A percentile compares a stretch with the other conserved stretches of the same genome.
Evolutionary conservation across 1,140 invertebrate genomes (phyloP).

Genomic region (Panagrolaimus sp.): DNA sequence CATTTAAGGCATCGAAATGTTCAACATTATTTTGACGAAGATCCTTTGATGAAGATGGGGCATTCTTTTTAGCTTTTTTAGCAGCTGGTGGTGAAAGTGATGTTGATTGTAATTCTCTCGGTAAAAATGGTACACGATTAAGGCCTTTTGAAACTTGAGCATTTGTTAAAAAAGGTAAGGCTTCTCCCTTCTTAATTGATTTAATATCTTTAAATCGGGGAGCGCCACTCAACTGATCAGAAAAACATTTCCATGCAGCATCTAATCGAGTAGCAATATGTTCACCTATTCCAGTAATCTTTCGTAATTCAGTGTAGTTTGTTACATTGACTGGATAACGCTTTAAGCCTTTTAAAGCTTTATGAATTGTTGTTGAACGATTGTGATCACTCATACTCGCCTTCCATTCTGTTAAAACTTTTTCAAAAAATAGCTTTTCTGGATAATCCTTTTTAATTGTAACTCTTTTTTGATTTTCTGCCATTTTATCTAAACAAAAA

Average conservation of each 20-base stretch:
- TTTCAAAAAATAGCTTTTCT: conserved; percentile 46
- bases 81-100: too few species aligned
- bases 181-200: conserved; percentile 37
- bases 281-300: conserved; percentile 50
- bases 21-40: too few species aligned
- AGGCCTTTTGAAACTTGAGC: conserved; percentile 34
- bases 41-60: too few species aligned
- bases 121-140: conserved; percentile 36
- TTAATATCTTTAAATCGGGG: conserved; percentile 26
- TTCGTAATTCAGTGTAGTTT: conserved; percentile 39
- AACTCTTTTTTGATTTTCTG: conserved; percentile 11
- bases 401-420: conserved; percentile 41
- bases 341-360: conserved; percentile 38
- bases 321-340: conserved; percentile 39
- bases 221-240: conserved; percentile 14
- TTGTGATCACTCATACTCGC: conserved; percentile 32
- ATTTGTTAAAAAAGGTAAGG: conserved; percentile 28
- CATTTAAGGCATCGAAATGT: too few species aligned
- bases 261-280: conserved; percentile 45
- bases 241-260: conserved; percentile 35
- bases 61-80: too few species aligned
- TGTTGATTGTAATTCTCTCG: background rate
- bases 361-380: conserved; percentile 23
- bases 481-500: too few species aligned
- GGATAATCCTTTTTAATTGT: conserved; percentile 38